Evolutionary conservation across 2,888 invertebrate genomes (phyloP).

Genomic region (Megastigmus dorsalis): DNA sequence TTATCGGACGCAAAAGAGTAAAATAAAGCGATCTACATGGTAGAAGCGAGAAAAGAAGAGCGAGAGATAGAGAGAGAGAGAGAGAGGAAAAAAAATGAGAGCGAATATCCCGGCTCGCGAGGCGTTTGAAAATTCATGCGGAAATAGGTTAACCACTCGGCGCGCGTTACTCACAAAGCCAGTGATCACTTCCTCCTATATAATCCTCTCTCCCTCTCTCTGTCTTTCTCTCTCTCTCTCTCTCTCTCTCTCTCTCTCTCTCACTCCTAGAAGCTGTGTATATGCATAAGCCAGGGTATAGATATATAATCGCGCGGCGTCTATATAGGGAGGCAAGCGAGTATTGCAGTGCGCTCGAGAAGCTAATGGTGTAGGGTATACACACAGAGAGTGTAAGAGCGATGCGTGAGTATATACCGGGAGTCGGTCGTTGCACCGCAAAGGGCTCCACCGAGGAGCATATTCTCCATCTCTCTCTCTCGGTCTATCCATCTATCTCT

Average conservation of each 20-base stretch:
- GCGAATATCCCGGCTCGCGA: background rate
- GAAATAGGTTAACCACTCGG: slow-evolving; percentile 30
- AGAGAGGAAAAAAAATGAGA: background rate
- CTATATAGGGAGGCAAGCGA: no score
- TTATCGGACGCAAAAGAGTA: no score
- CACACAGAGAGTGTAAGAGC: background rate
- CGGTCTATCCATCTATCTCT: background rate
- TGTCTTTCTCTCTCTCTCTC: no score
- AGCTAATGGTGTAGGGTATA: background rate
- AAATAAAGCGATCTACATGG: no score
- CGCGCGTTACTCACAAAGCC: background rate
- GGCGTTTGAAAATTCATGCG: slow-evolving; percentile 9
- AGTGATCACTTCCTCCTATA: background rate
- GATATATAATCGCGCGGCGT: no score
- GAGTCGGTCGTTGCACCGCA: slow-evolving; percentile 37
- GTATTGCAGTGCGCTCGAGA: background rate
- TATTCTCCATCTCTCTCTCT: background rate
- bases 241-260: no score
- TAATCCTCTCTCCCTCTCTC: no score
- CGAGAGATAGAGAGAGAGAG: background rate
- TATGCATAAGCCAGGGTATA: no score
- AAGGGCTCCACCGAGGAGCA: background rate
- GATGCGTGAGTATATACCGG: slow-evolving; percentile 16
- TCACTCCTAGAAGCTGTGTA: no score
- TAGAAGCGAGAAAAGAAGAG: background rate